phyloP scores from a whole-genome alignment of 2,888 invertebrate genomes.

The Osmoderma eremita region DNA sequence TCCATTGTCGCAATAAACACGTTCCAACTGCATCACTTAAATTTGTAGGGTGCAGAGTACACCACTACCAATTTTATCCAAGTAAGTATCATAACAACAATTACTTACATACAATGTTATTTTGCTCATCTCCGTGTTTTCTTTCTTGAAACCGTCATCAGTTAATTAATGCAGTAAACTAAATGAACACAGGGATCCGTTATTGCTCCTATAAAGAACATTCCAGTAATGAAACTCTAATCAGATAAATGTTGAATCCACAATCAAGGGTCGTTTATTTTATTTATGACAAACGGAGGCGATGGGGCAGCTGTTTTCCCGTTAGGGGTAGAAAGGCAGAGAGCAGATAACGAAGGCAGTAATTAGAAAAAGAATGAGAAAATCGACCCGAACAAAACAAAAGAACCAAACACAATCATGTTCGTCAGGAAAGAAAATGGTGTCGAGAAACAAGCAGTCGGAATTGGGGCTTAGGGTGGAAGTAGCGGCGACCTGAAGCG shows the following conservation, averaged over 20 bases:
- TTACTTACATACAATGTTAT: too few relatives aligned
- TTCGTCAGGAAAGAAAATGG: constrained; percentile 15
- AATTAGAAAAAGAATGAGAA: constrained; percentile 29
- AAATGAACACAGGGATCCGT: not conserved
- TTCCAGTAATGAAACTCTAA: not conserved
- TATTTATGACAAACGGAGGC: constrained; percentile 4
- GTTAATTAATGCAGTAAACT: too few relatives aligned
- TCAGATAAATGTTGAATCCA: constrained; percentile 12
- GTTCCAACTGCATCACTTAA: too few relatives aligned
- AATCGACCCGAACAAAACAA: constrained; percentile 11
- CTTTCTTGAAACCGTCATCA: too few relatives aligned
- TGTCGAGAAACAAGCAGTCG: constrained; percentile 19
- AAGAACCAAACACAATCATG: constrained; percentile 28
- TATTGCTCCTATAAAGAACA: not conserved
- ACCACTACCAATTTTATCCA: too few relatives aligned
- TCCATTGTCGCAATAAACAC: too few relatives aligned
- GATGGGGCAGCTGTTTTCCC: constrained; percentile 2
- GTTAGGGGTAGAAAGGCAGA: not conserved
- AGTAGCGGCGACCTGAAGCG: constrained; percentile 18
- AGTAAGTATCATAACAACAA: too few relatives aligned
- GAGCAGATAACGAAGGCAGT: constrained; percentile 21
- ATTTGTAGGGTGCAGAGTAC: too few relatives aligned
- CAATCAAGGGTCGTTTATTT: constrained; percentile 23
- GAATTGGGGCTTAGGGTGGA: constrained; percentile 26
- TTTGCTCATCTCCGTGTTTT: too few relatives aligned